These are phyloP conservation scores for Zosterops borbonicus DNA, from an alignment of 2,113 vertebrate genomes.

Conservation along the genomic window DNA sequence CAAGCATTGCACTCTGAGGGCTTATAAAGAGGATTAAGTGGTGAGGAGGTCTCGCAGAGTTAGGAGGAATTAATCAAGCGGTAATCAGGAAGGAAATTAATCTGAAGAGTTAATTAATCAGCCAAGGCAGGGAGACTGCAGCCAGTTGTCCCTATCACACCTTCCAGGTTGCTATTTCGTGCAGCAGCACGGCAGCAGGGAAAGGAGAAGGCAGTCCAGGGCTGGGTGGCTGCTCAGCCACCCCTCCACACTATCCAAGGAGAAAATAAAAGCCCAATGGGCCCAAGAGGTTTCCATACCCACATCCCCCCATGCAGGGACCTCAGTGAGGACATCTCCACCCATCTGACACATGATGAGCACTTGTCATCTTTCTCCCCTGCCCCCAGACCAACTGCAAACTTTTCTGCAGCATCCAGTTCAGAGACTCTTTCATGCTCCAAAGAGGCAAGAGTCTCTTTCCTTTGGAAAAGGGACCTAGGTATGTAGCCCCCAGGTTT, in stretches of 20 bases:
- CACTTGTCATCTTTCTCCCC: accelerated
- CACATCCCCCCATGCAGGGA: background rate
- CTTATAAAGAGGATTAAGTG: constrained; percentile 64
- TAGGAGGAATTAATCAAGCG: constrained; percentile 59
- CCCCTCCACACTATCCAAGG: background rate
- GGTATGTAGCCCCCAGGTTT: background rate
- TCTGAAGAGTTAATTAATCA: constrained; percentile 59
- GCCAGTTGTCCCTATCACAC: constrained; percentile 32
- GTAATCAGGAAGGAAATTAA: constrained; percentile 65
- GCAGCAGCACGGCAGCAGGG: background rate
- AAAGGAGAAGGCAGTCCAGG: background rate
- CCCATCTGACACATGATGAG: accelerated
- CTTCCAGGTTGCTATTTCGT: constrained; percentile 1
- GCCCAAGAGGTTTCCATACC: background rate
- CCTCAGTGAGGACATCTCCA: background rate
- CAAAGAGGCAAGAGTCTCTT: background rate
- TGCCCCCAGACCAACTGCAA: background rate
- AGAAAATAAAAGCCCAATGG: background rate
- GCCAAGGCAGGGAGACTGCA: constrained; percentile 40
- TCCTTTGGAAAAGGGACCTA: background rate
- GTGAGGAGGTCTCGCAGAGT: constrained; percentile 25
- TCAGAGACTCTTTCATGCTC: background rate
- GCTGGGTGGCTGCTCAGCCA: background rate
- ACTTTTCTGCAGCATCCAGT: background rate
- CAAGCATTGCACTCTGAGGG: constrained; percentile 46